Base-by-base conservation (phyloP, 2,797 vertebrate genomes). In the Epinephelus coioides region DNA sequence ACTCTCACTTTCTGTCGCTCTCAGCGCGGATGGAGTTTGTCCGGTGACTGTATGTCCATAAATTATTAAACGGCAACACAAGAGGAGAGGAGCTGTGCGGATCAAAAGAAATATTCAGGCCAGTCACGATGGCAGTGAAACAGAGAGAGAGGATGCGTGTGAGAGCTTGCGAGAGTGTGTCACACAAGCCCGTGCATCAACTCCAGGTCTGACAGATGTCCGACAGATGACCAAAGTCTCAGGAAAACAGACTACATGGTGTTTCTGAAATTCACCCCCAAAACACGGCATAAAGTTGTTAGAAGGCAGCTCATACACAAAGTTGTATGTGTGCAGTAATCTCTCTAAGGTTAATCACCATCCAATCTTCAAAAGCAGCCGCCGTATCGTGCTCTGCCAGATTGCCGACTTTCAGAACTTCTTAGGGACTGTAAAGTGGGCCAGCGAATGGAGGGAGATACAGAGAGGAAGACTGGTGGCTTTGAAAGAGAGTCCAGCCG, bases 71-170 rank as follows among this genome's bases (percentile, higher is more conserved):
- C 17, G 64, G 64, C 62, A 76, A 86, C 86, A 85, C 84, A 84
- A 76, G 82, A 70, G 60, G 66, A 69, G 74, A 57, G 61, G 54
- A 63, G 79, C 65, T 51, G 77, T 59, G 69, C n/a, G 80, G 89
- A 92, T 94, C 90, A 92, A 93, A 93, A 89, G 80, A 90, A 92
- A 88, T 88, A 90, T 90, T 81, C 77, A 89, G 90, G 83, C 86
- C 82, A 81, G 68, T 78, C 75, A 66, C 38, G 79, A 81, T 84
- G 80, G 84, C 77, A 50, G 63, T 51, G 53, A 83, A 79, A 81
- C 70, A 69, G 69, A 79, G 72, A 34, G 34, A 73, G 76, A 71
- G 59, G 21, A 50, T 50, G 65, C 68, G 67, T 51, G 70, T 70
- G 66, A 27, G 30, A 38, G 66, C 51, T 40, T 27, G 59, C 21